Conservation (phyloP, 2,888 invertebrate genomes). For the Scelioninae gen. 1 region DNA sequence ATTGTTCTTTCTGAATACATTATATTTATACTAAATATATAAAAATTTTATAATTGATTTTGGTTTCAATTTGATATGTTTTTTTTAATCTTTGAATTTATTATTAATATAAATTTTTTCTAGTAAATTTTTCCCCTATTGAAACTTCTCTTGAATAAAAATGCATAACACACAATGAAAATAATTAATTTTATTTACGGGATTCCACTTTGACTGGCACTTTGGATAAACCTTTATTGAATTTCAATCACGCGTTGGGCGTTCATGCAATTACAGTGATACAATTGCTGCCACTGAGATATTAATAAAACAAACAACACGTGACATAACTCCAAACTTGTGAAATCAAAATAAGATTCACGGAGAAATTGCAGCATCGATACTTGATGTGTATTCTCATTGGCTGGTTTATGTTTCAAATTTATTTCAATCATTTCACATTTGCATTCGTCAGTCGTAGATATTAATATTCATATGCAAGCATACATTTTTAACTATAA, state of each 20-base stretch:
- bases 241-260: constrained; percentile 41
- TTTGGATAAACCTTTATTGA: too few species aligned
- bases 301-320: constrained; percentile 48
- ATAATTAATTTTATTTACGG: too few species aligned
- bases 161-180: too few species aligned
- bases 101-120: too few species aligned
- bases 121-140: too few species aligned
- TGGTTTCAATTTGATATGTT: too few species aligned
- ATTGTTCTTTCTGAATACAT: too few species aligned
- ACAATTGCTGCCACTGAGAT: constrained; percentile 45
- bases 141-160: too few species aligned
- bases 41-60: too few species aligned
- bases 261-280: constrained; percentile 48
- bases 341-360: constrained; percentile 33
- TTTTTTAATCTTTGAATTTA: too few species aligned
- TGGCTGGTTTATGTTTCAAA: constrained; percentile 23
- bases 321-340: constrained; percentile 22
- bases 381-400: constrained; percentile 1
- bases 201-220: too few species aligned
- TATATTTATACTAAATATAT: too few species aligned
- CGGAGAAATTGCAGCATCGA: background rate
- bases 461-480: constrained; percentile 43
- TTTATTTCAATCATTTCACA: constrained; percentile 14
- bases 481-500: constrained; percentile 28
- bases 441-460: constrained; percentile 34